Evolutionary conservation across 2,888 invertebrate species (phyloP).

Genomic region (Drosophila antonietae): DNA sequence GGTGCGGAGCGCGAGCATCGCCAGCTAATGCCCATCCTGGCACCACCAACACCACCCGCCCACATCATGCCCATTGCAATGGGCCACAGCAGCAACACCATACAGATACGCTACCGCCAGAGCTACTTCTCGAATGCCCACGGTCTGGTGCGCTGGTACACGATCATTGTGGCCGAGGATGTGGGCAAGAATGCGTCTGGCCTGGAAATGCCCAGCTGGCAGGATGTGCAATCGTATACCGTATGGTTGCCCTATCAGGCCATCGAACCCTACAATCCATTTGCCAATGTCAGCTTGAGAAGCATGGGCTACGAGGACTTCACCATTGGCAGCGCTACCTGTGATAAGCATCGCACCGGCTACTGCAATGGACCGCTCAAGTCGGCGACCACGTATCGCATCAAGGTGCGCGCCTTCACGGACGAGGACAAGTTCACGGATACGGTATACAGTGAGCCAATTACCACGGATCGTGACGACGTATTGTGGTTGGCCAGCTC

Average conservation of each 20-base stretch:
- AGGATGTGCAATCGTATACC: constrained; percentile 94
- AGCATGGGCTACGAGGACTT: constrained; percentile 93
- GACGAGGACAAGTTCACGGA: constrained; percentile 97
- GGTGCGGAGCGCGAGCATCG: constrained; percentile 90
- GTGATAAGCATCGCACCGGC: constrained; percentile 90
- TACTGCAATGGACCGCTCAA: constrained; percentile 98
- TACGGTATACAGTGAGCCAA: constrained; percentile 94
- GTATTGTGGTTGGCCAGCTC: constrained; percentile 45
- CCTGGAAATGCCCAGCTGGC: constrained; percentile 95
- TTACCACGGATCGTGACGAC: constrained; percentile 90
- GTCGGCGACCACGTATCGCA: constrained; percentile 94
- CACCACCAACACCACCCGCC: constrained; percentile 89
- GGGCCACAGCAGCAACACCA: constrained; percentile 89
- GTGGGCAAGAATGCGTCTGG: constrained; percentile 92
- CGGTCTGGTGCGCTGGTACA: constrained; percentile 92
- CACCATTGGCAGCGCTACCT: constrained; percentile 92
- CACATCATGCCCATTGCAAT: constrained; percentile 91
- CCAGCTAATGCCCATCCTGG: constrained; percentile 93
- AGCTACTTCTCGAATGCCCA: constrained; percentile 95
- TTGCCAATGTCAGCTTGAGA: constrained; percentile 86
- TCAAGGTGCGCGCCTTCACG: constrained; percentile 97
- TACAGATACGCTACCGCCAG: constrained; percentile 92
- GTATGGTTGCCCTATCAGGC: constrained; percentile 97
- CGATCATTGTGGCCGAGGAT: constrained; percentile 95
- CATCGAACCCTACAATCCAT: constrained; percentile 95